Percentiles rank a stretch among this genome's conserved stretches.
These are phyloP conservation scores for Garra rufa DNA, from an alignment of 2,113 vertebrate species.

Conservation along the genomic window DNA sequence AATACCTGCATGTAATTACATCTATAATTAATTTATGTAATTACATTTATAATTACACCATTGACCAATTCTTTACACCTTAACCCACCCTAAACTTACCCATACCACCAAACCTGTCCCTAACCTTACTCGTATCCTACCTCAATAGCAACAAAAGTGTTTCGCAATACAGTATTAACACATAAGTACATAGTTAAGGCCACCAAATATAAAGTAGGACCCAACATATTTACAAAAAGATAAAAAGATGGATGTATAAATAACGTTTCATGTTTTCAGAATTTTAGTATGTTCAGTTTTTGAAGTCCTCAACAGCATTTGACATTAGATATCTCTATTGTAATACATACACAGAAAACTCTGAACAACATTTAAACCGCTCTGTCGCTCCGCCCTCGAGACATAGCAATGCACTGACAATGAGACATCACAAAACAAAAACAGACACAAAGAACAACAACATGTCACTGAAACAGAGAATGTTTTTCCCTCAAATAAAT, in stretches of 20 bases:
- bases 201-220: no score
- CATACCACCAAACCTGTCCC: no score
- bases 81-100: no score
- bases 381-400: conserved; percentile 53
- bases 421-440: conserved; percentile 67
- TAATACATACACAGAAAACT: conserved; percentile 16
- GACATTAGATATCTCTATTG: not conserved
- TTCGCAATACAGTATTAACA: no score
- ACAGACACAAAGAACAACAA: conserved; percentile 73
- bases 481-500: conserved; percentile 76
- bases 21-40: no score
- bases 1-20: no score
- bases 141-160: no score
- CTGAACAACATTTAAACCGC: conserved; percentile 60
- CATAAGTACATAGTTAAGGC: no score
- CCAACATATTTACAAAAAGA: not conserved
- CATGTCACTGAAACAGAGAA: conserved; percentile 67
- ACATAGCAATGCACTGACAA: conserved; percentile 69
- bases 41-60: no score
- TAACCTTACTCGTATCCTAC: no score
- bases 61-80: no score
- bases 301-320: not conserved
- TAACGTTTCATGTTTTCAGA: not conserved
- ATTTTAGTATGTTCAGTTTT: not conserved
- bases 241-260: not conserved